Percentiles rank a stretch among this genome's conserved stretches.
Evolutionary conservation across 2,888 invertebrate genomes (phyloP).

Genomic region (Caenorhabditis imperialis): DNA sequence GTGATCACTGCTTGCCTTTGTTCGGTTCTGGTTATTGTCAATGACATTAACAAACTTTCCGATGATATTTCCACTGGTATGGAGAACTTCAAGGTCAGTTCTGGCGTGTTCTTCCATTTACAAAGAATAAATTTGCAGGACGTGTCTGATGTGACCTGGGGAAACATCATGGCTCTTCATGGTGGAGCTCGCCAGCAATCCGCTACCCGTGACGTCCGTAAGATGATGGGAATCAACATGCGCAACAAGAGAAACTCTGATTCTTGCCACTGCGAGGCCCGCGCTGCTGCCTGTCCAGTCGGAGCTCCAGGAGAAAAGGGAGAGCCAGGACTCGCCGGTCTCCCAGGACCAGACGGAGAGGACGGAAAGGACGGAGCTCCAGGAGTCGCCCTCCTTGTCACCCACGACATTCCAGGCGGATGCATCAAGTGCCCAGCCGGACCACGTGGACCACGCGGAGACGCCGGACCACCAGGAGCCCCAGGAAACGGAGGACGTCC

Average conservation of each 20-base stretch:
- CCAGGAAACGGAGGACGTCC: conserved; percentile 62
- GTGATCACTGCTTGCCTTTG: conserved; percentile 53
- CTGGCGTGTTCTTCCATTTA: not conserved
- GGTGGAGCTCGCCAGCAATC: conserved; percentile 30
- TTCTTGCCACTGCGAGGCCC: conserved; percentile 55
- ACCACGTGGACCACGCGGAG: conserved; percentile 55
- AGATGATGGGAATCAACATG: conserved; percentile 48
- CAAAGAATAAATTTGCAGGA: conserved; percentile 33
- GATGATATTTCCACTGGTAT: conserved; percentile 60
- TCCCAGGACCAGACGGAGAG: conserved; percentile 59
- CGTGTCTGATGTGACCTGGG: conserved; percentile 60
- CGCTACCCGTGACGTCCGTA: conserved; percentile 23
- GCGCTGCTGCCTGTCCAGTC: conserved; percentile 55
- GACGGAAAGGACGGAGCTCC: conserved; percentile 62
- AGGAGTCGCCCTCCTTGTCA: conserved; percentile 59
- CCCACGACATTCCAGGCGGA: conserved; percentile 59
- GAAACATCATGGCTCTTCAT: conserved; percentile 56
- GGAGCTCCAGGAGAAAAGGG: conserved; percentile 62
- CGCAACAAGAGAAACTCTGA: conserved; percentile 49
- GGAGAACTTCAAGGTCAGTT: conserved; percentile 59
- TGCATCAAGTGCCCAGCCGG: conserved; percentile 64
- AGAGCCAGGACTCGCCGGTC: conserved; percentile 56
- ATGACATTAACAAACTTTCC: conserved; percentile 60
- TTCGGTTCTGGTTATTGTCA: conserved; percentile 59
- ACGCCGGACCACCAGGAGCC: conserved; percentile 59